Percentiles rank a stretch among this genome's conserved stretches.
phyloP scores from a whole-genome alignment of 2,888 invertebrate genomes.

The Apocheima hispidaria region DNA sequence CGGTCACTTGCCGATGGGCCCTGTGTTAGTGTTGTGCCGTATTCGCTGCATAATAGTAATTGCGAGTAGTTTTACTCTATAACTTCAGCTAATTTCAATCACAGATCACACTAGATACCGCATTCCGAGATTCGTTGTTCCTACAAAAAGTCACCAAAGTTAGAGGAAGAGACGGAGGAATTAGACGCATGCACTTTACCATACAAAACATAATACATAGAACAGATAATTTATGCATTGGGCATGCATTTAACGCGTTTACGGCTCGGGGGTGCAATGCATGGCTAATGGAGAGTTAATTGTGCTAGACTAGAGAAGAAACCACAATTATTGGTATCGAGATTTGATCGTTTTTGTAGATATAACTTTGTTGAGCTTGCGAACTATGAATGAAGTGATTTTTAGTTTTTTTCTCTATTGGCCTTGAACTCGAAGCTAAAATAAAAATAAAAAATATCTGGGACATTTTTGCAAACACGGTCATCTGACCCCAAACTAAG shows the following conservation, averaged over 20 bases:
- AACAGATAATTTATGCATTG: constrained; percentile 59
- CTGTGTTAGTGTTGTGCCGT: no score
- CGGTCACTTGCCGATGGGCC: no score
- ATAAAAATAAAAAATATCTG: no score
- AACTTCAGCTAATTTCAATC: no score
- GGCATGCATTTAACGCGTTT: constrained; percentile 47
- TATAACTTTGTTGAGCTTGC: constrained; percentile 1
- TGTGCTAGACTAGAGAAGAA: constrained; percentile 2
- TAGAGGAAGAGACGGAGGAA: no score
- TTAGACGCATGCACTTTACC: neutral
- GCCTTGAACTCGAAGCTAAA: neutral
- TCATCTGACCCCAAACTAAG: no score
- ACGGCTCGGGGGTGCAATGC: constrained; percentile 41
- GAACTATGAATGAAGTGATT: neutral
- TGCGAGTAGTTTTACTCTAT: no score
- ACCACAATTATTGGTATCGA: neutral
- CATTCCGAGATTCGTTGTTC: no score
- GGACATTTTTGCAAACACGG: no score
- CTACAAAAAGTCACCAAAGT: no score
- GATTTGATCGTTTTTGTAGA: constrained; percentile 4
- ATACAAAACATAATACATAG: constrained; percentile 6
- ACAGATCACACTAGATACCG: no score
- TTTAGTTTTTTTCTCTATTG: neutral
- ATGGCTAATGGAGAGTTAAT: constrained; percentile 25
- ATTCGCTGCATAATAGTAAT: no score